Percentiles rank a stretch among this genome's conserved stretches.
These are phyloP conservation scores for Tretioscincus oriximinensis DNA, from an alignment of 2,113 vertebrate genomes.

Conservation along the genomic window DNA sequence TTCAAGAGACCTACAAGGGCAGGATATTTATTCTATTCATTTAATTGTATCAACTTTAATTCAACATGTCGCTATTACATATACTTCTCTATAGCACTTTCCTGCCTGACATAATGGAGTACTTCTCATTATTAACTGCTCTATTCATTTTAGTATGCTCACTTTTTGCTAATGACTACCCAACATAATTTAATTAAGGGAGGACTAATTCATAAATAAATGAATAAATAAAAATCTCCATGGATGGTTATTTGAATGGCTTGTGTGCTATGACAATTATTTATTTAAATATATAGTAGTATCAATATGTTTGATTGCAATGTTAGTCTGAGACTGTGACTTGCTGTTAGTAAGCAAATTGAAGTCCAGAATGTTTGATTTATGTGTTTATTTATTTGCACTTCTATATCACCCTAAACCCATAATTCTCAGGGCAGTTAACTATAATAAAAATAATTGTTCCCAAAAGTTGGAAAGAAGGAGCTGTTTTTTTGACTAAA, in stretches of 20 bases:
- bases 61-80: background rate
- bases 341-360: no score
- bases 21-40: background rate
- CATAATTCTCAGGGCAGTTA: no score
- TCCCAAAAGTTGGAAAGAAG: no score
- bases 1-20: background rate
- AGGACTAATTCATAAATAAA: slow-evolving; percentile 6
- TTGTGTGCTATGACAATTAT: background rate
- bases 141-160: background rate
- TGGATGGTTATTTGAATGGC: background rate
- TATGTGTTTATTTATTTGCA: no score
- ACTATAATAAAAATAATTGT: no score
- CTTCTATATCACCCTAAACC: no score
- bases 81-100: background rate
- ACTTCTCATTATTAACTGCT: background rate
- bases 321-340: no score
- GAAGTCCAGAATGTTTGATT: no score
- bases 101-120: background rate
- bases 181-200: slow-evolving; percentile 24
- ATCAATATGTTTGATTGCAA: background rate
- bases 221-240: slow-evolving; percentile 3
- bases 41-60: slow-evolving; percentile 5
- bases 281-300: background rate
- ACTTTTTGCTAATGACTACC: slow-evolving; percentile 8
- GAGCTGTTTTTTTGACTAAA: no score